Evolutionary conservation across 2,888 invertebrate genomes (phyloP).

Genomic region (Nemotelus nigrinus): DNA sequence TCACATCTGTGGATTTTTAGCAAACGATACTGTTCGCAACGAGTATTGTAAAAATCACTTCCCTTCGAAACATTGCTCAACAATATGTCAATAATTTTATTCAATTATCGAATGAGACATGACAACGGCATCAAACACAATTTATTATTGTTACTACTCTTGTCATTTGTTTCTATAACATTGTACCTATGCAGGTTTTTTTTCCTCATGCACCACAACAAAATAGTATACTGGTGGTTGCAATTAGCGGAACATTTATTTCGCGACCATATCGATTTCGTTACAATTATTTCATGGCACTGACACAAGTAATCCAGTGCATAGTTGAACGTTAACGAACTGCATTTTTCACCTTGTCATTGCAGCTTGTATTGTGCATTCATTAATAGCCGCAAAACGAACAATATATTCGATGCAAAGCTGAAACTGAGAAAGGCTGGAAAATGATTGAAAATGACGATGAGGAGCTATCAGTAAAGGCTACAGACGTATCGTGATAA

Average conservation of each 20-base stretch:
- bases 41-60: too few relatives aligned
- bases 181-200: too few relatives aligned
- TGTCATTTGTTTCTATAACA: neutral
- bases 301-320: conserved; percentile 31
- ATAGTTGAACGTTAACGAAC: conserved; percentile 40
- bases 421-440: conserved; percentile 13
- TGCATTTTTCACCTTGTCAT: conserved; percentile 42
- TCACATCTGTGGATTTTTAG: too few relatives aligned
- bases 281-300: neutral
- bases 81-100: too few relatives aligned
- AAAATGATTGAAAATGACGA: neutral
- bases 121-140: conserved; percentile 9
- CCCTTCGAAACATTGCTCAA: too few relatives aligned
- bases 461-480: conserved; percentile 9
- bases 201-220: too few relatives aligned
- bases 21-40: too few relatives aligned
- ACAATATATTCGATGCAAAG: neutral
- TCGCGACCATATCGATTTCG: conserved; percentile 27
- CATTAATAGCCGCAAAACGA: neutral
- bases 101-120: conserved; percentile 1
- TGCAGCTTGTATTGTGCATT: neutral
- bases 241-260: conserved; percentile 35
- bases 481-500: neutral
- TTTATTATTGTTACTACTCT: conserved; percentile 22
- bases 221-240: neutral